phyloP scores from a whole-genome alignment of 2,797 vertebrate species.

The Leontopithecus rosalia region DNA sequence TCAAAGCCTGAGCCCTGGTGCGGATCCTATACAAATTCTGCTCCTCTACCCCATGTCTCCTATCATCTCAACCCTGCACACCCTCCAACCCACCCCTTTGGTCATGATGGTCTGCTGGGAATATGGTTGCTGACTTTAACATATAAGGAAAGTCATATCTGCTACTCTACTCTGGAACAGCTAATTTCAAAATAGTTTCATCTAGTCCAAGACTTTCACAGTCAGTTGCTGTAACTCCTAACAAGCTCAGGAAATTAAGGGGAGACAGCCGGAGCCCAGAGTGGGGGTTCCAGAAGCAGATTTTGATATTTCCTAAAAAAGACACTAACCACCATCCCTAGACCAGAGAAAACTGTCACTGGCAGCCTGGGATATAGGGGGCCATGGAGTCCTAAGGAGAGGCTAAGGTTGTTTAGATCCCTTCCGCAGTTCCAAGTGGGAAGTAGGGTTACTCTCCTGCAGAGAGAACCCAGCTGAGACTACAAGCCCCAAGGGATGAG shows the following conservation, averaged over 20 bases:
- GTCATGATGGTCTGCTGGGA: neutral
- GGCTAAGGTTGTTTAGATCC: neutral
- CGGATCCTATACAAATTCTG: neutral
- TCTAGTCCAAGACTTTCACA: neutral
- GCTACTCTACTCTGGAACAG: neutral
- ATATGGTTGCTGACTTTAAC: neutral
- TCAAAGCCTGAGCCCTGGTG: neutral
- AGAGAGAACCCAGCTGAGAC: neutral
- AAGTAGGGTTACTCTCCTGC: neutral
- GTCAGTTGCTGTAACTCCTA: neutral
- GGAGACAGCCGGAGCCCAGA: neutral
- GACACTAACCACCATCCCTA: neutral
- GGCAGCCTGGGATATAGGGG: neutral
- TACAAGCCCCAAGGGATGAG: neutral
- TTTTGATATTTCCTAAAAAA: neutral
- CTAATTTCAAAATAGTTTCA: neutral
- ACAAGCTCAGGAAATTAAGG: neutral
- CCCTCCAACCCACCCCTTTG: accelerated
- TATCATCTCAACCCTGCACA: neutral
- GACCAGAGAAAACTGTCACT: neutral
- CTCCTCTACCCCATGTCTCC: neutral
- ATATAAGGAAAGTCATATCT: neutral
- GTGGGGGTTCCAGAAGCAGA: neutral
- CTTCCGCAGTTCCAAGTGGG: neutral
- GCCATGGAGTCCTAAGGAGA: neutral